Conservation (phyloP, 2,113 vertebrate species). For the Accipiter virgatus region DNA sequence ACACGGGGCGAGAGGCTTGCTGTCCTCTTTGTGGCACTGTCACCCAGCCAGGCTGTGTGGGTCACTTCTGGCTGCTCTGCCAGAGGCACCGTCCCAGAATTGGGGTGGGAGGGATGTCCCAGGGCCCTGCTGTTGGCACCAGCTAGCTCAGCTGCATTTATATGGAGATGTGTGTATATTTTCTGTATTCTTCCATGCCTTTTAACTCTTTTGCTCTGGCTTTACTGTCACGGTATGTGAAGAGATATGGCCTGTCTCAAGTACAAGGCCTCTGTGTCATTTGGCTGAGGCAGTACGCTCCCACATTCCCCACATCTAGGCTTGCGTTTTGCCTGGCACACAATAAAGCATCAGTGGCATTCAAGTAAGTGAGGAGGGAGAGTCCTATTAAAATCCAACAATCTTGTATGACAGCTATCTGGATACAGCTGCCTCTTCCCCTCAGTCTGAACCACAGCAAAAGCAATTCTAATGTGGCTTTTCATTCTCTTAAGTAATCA, state of each 20-base stretch:
- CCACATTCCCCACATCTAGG: neutral
- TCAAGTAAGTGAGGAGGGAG: neutral
- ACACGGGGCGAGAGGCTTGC: fast-evolving
- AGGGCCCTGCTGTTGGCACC: neutral
- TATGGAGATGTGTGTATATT: neutral
- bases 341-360: neutral
- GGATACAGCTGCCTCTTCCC: neutral
- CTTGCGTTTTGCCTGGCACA: neutral
- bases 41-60: neutral
- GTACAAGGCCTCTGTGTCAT: neutral
- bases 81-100: neutral
- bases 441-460: neutral
- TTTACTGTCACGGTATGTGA: neutral
- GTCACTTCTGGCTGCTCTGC: neutral
- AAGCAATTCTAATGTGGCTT: neutral
- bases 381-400: neutral
- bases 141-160: neutral
- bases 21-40: neutral
- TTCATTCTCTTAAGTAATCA: neutral
- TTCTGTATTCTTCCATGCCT: neutral
- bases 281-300: neutral
- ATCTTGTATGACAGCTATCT: neutral
- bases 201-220: neutral
- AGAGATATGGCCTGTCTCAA: fast-evolving
- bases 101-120: neutral